phyloP scores from a whole-genome alignment of 1,140 invertebrate genomes.

The Heterodera schachtii region DNA sequence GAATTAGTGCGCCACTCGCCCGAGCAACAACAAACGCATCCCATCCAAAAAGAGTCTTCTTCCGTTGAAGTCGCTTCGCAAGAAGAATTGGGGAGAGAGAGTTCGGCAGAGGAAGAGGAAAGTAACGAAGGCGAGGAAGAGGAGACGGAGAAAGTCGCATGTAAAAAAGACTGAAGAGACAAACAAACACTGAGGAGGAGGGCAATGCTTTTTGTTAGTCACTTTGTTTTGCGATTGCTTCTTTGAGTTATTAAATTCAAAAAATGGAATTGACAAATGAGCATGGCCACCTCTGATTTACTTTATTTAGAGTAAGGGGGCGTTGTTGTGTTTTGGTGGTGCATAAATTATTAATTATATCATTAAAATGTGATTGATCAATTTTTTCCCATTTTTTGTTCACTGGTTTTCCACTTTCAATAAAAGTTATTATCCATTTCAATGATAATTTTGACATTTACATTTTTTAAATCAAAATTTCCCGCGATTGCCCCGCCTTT shows the following conservation, averaged over 20 bases:
- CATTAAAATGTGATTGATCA: background rate
- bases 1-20: background rate
- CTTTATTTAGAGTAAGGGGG: too few species aligned
- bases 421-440: background rate
- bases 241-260: too few species aligned
- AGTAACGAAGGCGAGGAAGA: background rate
- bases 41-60: background rate
- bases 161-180: background rate
- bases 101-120: background rate
- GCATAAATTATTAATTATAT: background rate
- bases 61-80: background rate
- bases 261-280: too few species aligned
- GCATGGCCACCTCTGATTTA: too few species aligned
- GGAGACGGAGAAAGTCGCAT: background rate
- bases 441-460: background rate
- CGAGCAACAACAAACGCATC: background rate
- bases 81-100: background rate
- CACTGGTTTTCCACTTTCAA: background rate
- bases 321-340: conserved; percentile 1
- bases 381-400: background rate
- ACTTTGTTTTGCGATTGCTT: background rate
- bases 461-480: too few species aligned
- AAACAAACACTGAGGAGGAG: background rate
- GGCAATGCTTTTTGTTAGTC: background rate
- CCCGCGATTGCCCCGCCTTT: too few species aligned